Percentiles rank a stretch among this genome's conserved stretches.
Conservation (phyloP, 2,113 vertebrate genomes). For the Hyperoodon ampullatus region DNA sequence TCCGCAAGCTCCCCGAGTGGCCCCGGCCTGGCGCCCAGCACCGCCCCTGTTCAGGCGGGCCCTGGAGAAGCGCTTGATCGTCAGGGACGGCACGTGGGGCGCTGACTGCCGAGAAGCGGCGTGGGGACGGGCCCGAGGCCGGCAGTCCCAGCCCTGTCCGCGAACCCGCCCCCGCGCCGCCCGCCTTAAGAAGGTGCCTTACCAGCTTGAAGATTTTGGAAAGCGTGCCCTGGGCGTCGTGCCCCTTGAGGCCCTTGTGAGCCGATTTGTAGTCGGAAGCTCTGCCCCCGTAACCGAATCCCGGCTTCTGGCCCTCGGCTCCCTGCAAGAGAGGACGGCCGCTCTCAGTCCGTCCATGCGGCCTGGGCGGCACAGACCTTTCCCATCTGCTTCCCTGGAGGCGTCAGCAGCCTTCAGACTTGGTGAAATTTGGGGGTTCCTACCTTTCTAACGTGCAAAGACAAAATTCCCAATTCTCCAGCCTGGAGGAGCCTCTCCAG, state of each 20-base stretch:
- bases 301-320: conserved; percentile 88
- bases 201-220: conserved; percentile 99
- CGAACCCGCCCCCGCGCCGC: fast-evolving
- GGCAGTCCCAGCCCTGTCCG: fast-evolving
- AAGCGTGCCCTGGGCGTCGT: conserved; percentile 94
- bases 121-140: background rate
- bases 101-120: background rate
- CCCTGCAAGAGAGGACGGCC: conserved; percentile 81
- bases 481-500: background rate
- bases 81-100: too few species aligned
- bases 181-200: conserved; percentile 74
- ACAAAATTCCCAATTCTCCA: background rate
- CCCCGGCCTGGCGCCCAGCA: fast-evolving
- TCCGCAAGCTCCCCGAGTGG: background rate
- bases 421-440: fast-evolving
- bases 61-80: fast-evolving
- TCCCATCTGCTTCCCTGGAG: background rate
- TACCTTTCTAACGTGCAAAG: background rate
- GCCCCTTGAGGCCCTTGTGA: conserved; percentile 93
- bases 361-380: background rate
- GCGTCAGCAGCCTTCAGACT: background rate
- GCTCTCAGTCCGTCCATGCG: background rate
- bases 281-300: conserved; percentile 86
- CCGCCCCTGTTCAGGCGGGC: background rate
- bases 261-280: conserved; percentile 87